Conservation (phyloP, 2,888 invertebrate genomes). For the Apamea monoglypha region DNA sequence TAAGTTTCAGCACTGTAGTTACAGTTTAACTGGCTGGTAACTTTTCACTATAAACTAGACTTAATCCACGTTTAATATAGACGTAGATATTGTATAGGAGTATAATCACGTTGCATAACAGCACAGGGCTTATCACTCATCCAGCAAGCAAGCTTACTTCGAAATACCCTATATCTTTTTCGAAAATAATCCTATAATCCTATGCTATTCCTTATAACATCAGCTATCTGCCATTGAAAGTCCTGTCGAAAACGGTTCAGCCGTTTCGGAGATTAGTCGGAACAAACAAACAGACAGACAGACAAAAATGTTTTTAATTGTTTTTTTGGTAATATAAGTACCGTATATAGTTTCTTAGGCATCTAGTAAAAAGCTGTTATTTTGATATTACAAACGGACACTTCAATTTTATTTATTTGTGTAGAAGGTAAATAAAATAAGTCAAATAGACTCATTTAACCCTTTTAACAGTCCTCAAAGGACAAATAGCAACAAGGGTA, state of each 20-base stretch:
- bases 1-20: slow-evolving; percentile 14
- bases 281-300: not conserved
- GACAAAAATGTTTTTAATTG: not conserved
- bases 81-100: not conserved
- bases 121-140: not conserved
- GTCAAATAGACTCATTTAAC: not conserved
- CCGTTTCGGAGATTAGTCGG: not conserved
- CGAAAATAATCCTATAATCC: not conserved
- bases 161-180: not conserved
- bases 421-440: not conserved
- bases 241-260: not conserved
- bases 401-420: not conserved
- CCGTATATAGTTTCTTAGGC: not conserved
- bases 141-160: not conserved
- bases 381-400: not conserved
- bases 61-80: not conserved
- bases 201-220: no score
- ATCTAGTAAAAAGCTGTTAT: not conserved
- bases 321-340: no score
- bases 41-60: not conserved
- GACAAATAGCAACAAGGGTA: slow-evolving; percentile 18
- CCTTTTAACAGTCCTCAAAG: not conserved
- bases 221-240: not conserved
- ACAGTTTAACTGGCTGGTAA: slow-evolving; percentile 11
- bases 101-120: not conserved